Evolutionary conservation across 2,113 vertebrate genomes (phyloP).

Genomic region (Anolis sagrei): DNA sequence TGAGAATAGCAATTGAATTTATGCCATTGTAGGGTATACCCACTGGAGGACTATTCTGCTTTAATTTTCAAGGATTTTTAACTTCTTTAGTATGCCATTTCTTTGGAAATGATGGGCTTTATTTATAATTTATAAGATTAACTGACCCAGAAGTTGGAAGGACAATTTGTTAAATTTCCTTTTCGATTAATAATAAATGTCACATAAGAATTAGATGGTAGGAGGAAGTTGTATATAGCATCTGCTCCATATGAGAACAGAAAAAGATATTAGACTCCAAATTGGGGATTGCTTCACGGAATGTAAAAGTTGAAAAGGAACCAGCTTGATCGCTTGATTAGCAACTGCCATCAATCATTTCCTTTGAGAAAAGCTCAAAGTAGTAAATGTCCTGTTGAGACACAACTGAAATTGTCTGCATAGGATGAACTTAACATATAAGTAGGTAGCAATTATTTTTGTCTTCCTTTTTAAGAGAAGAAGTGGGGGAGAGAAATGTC

Average conservation of each 20-base stretch:
- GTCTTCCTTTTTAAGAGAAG: too few species aligned
- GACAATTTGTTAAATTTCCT: slow-evolving; percentile 77
- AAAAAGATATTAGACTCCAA: slow-evolving; percentile 76
- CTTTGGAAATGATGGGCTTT: slow-evolving; percentile 61
- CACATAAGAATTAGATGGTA: slow-evolving; percentile 78
- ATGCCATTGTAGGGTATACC: slow-evolving; percentile 14
- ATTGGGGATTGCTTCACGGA: slow-evolving; percentile 67
- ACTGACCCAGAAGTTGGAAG: slow-evolving; percentile 69
- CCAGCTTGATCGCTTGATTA: slow-evolving; percentile 49
- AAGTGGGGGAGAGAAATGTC: too few species aligned
- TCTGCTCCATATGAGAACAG: slow-evolving; percentile 71
- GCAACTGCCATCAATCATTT: slow-evolving; percentile 49
- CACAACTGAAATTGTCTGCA: slow-evolving; percentile 30
- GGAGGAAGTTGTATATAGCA: slow-evolving; percentile 72
- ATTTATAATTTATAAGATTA: slow-evolving; percentile 68
- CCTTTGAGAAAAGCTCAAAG: slow-evolving; percentile 46
- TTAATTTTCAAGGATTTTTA: slow-evolving; percentile 46
- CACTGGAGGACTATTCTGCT: slow-evolving; percentile 49
- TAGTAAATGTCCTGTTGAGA: slow-evolving; percentile 36
- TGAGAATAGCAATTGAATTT: too few species aligned
- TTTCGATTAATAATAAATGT: slow-evolving; percentile 84
- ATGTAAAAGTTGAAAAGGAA: slow-evolving; percentile 70
- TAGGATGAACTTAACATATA: slow-evolving; percentile 48
- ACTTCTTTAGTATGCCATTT: slow-evolving; percentile 46
- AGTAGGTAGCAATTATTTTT: background rate